Conservation (phyloP, 37 sponge, comb jelly and placozoan genomes). For the Lycopodina hypogea region DNA sequence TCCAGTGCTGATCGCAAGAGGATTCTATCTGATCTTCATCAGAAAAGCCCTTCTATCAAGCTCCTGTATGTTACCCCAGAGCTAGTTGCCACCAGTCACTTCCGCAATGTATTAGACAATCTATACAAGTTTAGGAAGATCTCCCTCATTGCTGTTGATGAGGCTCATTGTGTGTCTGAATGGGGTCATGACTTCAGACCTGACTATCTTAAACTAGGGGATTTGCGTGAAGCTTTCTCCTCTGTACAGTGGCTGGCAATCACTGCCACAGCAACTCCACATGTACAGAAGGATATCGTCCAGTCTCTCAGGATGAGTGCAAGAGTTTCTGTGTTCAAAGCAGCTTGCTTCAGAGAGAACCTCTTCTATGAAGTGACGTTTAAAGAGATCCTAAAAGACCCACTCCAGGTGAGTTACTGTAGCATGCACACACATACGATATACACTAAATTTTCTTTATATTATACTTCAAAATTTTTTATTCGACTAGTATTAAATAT, state of each 20-base stretch:
- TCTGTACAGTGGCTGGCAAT: conserved; percentile 87
- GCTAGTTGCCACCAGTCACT: conserved; percentile 73
- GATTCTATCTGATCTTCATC: conserved; percentile 71
- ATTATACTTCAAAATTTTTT: neutral
- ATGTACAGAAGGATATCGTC: conserved; percentile 79
- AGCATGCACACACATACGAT: too few species aligned
- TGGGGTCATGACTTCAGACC: conserved; percentile 99
- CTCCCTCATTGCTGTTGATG: conserved; percentile 82
- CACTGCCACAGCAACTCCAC: conserved; percentile 92
- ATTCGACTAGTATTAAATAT: neutral
- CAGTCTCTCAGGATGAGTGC: conserved; percentile 45
- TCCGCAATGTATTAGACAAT: conserved; percentile 37
- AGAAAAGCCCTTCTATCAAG: conserved; percentile 49
- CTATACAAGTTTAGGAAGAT: conserved; percentile 55
- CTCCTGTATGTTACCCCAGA: conserved; percentile 98
- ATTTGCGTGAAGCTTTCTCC: conserved; percentile 56
- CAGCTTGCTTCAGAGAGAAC: conserved; percentile 71
- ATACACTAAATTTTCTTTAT: too few species aligned
- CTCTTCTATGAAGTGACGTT: conserved; percentile 86
- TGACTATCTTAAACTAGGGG: conserved; percentile 91
- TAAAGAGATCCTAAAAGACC: conserved; percentile 69
- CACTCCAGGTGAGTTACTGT: conserved; percentile 32
- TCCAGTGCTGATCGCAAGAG: conserved; percentile 44
- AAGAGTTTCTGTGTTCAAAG: conserved; percentile 51
- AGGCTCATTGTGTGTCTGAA: conserved; percentile 98